A percentile compares a stretch with the other conserved stretches of the same genome.
Conservation (phyloP, 2,888 invertebrate genomes). For the Odontomyia ornata region DNA sequence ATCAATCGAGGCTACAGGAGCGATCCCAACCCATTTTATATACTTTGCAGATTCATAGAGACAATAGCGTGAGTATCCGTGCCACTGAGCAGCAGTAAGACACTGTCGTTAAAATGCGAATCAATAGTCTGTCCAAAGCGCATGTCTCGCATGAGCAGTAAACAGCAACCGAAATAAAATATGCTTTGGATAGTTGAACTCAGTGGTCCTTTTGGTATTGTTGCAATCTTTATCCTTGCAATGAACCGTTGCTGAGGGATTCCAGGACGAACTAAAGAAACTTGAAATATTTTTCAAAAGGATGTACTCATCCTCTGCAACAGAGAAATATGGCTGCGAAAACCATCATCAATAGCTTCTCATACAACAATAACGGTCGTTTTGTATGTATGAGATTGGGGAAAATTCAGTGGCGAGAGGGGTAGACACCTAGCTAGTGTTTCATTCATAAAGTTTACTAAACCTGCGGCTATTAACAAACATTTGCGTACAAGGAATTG, state of each 20-base stretch:
- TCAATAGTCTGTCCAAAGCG: conserved; percentile 19
- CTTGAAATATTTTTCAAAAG: too few relatives aligned
- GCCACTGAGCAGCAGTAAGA: conserved; percentile 16
- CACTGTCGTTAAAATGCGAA: conserved; percentile 20
- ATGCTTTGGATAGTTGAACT: neutral
- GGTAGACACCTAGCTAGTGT: neutral
- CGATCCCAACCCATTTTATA: neutral
- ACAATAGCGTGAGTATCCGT: neutral
- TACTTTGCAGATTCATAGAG: neutral
- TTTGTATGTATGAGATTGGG: too few relatives aligned
- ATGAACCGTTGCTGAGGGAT: neutral
- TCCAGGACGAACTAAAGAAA: too few relatives aligned
- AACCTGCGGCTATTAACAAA: conserved; percentile 10
- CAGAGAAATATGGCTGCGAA: neutral
- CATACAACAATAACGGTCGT: neutral
- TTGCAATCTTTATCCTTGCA: neutral
- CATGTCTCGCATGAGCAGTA: conserved; percentile 37
- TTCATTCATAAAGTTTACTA: conserved; percentile 35
- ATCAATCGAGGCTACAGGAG: neutral
- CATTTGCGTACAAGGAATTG: neutral
- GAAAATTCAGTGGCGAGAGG: neutral
- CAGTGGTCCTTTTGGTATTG: neutral
- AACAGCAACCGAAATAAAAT: conserved; percentile 11
- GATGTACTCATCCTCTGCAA: neutral
- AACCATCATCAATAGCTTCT: neutral